phyloP scores from a whole-genome alignment of 2,888 invertebrate genomes.

The Polyploca ridens region DNA sequence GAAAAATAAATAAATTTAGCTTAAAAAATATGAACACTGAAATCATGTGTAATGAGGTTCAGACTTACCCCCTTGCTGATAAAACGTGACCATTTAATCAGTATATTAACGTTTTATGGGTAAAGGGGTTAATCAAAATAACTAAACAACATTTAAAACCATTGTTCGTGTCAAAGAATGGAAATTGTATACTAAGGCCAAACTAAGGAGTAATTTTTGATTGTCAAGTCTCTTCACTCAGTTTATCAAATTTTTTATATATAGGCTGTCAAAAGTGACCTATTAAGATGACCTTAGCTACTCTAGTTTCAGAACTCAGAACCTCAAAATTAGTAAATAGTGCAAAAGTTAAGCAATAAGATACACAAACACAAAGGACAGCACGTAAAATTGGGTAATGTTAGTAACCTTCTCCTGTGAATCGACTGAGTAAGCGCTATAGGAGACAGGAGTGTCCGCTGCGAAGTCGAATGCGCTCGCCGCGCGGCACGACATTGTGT shows the following conservation, averaged over 20 bases:
- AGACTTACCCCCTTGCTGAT: too few relatives aligned
- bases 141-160: neutral
- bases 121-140: too few relatives aligned
- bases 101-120: too few relatives aligned
- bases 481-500: slow-evolving; percentile 75
- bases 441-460: slow-evolving; percentile 71
- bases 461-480: slow-evolving; percentile 81
- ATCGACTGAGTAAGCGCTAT: slow-evolving; percentile 79
- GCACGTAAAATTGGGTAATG: slow-evolving; percentile 40
- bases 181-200: neutral
- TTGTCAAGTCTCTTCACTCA: too few relatives aligned
- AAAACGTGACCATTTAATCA: too few relatives aligned
- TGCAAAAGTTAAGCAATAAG: neutral
- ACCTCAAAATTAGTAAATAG: neutral
- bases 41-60: too few relatives aligned
- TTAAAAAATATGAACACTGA: too few relatives aligned
- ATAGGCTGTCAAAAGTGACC: too few relatives aligned
- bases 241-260: too few relatives aligned
- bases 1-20: neutral
- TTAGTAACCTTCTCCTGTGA: slow-evolving; percentile 82
- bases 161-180: neutral
- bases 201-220: too few relatives aligned
- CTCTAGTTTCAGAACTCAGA: neutral
- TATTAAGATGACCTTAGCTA: neutral
- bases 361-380: slow-evolving; percentile 34